Evolutionary conservation across 1,140 invertebrate genomes (phyloP).

Genomic region (Leptinotarsa texana): DNA sequence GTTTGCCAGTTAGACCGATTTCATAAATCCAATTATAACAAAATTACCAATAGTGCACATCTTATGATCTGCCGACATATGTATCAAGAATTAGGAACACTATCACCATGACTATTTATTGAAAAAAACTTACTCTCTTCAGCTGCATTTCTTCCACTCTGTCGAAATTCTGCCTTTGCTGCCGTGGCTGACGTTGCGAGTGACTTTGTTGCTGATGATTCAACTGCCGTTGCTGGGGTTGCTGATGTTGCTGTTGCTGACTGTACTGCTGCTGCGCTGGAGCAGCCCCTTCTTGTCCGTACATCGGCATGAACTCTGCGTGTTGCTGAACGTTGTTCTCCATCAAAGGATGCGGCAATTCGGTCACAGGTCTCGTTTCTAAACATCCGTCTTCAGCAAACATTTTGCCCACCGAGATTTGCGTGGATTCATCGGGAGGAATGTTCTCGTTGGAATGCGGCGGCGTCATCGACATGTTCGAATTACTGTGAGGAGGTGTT

Average conservation of each 20-base stretch:
- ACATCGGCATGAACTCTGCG: neutral
- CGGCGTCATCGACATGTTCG: slow-evolving; percentile 27
- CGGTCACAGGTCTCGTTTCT: slow-evolving; percentile 13
- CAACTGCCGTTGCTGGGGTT: too few relatives aligned
- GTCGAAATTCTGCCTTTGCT: slow-evolving; percentile 31
- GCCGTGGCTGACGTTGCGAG: slow-evolving; percentile 11
- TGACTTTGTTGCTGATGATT: too few relatives aligned
- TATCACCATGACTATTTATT: too few relatives aligned
- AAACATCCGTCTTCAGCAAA: neutral
- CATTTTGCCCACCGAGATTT: neutral
- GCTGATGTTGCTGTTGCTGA: neutral
- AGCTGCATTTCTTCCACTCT: slow-evolving; percentile 35
- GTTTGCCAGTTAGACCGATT: too few relatives aligned
- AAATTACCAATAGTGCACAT: too few relatives aligned
- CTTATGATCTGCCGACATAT: too few relatives aligned
- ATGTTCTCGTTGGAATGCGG: slow-evolving; percentile 36
- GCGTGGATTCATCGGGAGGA: slow-evolving; percentile 22
- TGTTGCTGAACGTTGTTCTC: slow-evolving; percentile 29
- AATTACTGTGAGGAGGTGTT: slow-evolving; percentile 10
- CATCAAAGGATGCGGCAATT: slow-evolving; percentile 25
- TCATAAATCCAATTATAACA: too few relatives aligned
- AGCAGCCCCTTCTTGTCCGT: slow-evolving; percentile 12
- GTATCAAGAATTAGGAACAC: too few relatives aligned
- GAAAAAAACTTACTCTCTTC: slow-evolving; percentile 36
- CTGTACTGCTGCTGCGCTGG: slow-evolving; percentile 19